Evolutionary conservation across 2,888 invertebrate genomes (phyloP).

Genomic region (Scelioninae gen. 2): DNA sequence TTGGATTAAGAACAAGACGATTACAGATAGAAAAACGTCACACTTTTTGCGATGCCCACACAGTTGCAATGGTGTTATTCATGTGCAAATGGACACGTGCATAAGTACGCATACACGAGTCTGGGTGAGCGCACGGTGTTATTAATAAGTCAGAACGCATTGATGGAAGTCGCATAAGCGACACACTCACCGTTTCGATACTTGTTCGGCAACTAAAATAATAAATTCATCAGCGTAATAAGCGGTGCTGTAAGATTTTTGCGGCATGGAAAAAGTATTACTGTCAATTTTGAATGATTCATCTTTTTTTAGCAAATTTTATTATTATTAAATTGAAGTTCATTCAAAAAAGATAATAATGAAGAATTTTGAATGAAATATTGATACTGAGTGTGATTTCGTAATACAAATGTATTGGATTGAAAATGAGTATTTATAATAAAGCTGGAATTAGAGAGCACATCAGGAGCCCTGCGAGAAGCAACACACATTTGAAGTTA

Average conservation of each 20-base stretch:
- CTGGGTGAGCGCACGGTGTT: conserved; percentile 54
- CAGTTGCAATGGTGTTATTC: conserved; percentile 30
- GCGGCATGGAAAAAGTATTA: neutral
- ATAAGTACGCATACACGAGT: conserved; percentile 53
- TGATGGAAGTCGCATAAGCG: conserved; percentile 58
- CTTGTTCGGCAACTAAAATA: conserved; percentile 72
- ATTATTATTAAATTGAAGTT: too few relatives aligned
- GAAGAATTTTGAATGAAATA: too few relatives aligned
- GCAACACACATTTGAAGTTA: conserved; percentile 62
- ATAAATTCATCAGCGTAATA: conserved; percentile 66
- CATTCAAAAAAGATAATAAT: too few relatives aligned
- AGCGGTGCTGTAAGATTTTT: conserved; percentile 46
- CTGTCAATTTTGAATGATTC: too few relatives aligned
- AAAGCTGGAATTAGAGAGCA: conserved; percentile 48
- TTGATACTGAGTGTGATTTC: too few relatives aligned
- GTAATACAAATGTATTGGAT: too few relatives aligned
- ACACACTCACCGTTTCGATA: conserved; percentile 69
- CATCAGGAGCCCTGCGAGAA: conserved; percentile 66
- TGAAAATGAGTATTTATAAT: too few relatives aligned
- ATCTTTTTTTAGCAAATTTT: too few relatives aligned
- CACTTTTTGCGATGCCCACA: conserved; percentile 23
- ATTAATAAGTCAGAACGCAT: conserved; percentile 58
- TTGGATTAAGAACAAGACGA: conserved; percentile 29
- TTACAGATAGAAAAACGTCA: conserved; percentile 27
- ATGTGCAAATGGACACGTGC: conserved; percentile 39